Percentiles rank a stretch among this genome's conserved stretches.
phyloP scores from a whole-genome alignment of 2,797 vertebrate species.

The Gadopsis marmoratus region DNA sequence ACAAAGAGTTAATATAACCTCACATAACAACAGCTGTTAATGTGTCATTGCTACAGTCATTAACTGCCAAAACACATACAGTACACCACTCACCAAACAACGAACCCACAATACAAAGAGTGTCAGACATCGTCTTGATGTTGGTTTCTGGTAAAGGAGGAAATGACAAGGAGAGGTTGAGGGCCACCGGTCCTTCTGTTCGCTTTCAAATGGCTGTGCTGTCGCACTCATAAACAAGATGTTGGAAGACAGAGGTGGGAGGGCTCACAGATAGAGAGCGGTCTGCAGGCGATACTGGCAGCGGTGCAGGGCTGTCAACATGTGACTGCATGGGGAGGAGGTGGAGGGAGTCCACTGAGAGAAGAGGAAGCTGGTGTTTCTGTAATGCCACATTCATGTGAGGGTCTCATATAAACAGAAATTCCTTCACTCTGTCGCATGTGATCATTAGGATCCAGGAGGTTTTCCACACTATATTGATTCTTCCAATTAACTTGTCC shows the following conservation, averaged over 20 bases:
- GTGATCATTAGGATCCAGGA: not conserved
- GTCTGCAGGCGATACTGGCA: not conserved
- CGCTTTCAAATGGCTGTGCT: constrained; percentile 16
- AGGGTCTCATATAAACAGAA: not conserved
- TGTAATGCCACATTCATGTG: constrained; percentile 26
- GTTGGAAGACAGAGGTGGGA: not conserved
- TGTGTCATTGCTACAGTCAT: no score
- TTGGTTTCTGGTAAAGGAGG: constrained; percentile 18
- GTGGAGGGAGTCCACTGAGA: constrained; percentile 34
- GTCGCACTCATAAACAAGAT: constrained; percentile 24
- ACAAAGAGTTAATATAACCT: constrained; percentile 32
- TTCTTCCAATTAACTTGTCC: not conserved
- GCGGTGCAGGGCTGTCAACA: not conserved
- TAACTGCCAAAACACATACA: not conserved
- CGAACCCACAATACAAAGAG: constrained; percentile 68
- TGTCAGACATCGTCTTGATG: constrained; percentile 68
- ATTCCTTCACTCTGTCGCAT: not conserved
- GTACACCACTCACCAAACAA: constrained; percentile 79
- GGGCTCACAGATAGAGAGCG: constrained; percentile 3
- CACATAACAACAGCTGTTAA: not conserved
- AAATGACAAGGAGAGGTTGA: constrained; percentile 22
- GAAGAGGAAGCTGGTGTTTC: constrained; percentile 59
- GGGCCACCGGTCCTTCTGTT: constrained; percentile 26
- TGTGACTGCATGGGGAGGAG: constrained; percentile 28
- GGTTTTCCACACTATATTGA: not conserved